These are phyloP conservation scores for Eunapius fragilis DNA, from an alignment of 37 sponge, comb jelly and placozoan genomes.

Conservation along the genomic window DNA sequence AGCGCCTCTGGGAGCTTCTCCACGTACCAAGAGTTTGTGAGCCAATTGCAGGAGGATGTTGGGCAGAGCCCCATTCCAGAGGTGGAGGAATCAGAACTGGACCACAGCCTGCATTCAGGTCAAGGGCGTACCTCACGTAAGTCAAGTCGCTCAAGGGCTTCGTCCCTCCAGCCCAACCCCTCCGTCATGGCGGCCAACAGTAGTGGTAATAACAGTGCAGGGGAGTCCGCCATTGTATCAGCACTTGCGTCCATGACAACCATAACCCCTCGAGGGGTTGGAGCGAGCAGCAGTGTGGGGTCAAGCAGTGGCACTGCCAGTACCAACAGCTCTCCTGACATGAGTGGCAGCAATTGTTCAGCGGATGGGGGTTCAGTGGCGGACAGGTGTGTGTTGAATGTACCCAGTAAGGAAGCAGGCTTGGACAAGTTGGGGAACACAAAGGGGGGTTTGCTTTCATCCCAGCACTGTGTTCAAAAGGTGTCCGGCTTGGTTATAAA, in stretches of 20 bases:
- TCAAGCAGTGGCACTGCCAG: neutral
- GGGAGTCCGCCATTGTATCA: neutral
- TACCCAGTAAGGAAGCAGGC: neutral
- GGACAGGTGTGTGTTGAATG: neutral
- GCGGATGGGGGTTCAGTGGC: neutral
- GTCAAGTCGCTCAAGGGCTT: slow-evolving; percentile 27
- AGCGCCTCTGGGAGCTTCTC: neutral
- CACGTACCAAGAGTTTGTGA: slow-evolving; percentile 49
- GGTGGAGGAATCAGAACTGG: slow-evolving; percentile 26
- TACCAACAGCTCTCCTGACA: neutral
- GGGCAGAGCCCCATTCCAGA: slow-evolving; percentile 44
- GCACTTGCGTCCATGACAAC: neutral
- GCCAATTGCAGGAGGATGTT: neutral
- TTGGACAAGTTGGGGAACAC: neutral
- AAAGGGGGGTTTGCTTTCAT: neutral
- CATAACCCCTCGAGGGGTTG: neutral
- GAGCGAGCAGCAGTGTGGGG: neutral
- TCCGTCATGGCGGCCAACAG: neutral
- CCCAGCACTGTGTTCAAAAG: neutral
- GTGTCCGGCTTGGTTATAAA: neutral
- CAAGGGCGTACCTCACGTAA: slow-evolving; percentile 1
- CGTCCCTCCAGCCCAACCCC: neutral
- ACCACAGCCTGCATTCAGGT: neutral
- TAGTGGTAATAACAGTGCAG: neutral
- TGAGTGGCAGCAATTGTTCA: neutral